Evolutionary conservation across 2,797 vertebrate genomes (phyloP).

Genomic region (Amphiprion clarkii): DNA sequence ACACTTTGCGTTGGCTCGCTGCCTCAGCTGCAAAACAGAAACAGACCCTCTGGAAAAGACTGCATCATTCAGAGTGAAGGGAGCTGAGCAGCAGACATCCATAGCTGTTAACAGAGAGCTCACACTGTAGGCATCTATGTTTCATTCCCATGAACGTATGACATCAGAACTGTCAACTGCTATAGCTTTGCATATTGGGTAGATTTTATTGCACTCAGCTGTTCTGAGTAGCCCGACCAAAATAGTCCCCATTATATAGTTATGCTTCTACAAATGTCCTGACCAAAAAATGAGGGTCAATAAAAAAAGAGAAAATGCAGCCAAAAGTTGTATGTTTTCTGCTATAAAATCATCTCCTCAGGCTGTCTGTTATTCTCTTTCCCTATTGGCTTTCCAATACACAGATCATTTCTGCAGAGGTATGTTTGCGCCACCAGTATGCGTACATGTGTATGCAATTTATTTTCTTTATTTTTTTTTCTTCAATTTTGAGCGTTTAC

Average conservation of each 20-base stretch:
- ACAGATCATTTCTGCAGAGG: conserved; percentile 50
- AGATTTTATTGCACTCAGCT: conserved; percentile 63
- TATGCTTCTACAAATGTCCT: conserved; percentile 55
- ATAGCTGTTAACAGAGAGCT: conserved; percentile 53
- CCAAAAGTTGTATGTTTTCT: conserved; percentile 62
- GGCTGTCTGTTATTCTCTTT: conserved; percentile 24
- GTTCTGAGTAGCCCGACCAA: conserved; percentile 42
- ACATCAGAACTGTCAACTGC: conserved; percentile 54
- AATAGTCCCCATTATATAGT: conserved; percentile 50
- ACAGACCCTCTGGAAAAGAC: conserved; percentile 75
- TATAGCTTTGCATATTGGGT: conserved; percentile 34
- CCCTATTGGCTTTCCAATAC: conserved; percentile 27
- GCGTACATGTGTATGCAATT: conserved; percentile 16
- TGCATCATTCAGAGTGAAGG: conserved; percentile 62
- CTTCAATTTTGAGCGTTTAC: conserved; percentile 6
- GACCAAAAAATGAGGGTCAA: conserved; percentile 27
- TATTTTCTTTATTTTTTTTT: conserved; percentile 18
- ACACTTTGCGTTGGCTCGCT: conserved; percentile 49
- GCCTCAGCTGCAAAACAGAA: conserved; percentile 72
- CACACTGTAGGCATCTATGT: conserved; percentile 51
- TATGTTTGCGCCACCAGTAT: conserved; percentile 18
- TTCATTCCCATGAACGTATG: conserved; percentile 43
- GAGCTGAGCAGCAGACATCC: conserved; percentile 61
- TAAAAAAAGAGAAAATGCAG: conserved; percentile 37
- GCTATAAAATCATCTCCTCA: conserved; percentile 58